A percentile compares a stretch with the other conserved stretches of the same genome.
Evolutionary conservation across 1,140 invertebrate genomes (phyloP).

Genomic region (Conus betulinus): DNA sequence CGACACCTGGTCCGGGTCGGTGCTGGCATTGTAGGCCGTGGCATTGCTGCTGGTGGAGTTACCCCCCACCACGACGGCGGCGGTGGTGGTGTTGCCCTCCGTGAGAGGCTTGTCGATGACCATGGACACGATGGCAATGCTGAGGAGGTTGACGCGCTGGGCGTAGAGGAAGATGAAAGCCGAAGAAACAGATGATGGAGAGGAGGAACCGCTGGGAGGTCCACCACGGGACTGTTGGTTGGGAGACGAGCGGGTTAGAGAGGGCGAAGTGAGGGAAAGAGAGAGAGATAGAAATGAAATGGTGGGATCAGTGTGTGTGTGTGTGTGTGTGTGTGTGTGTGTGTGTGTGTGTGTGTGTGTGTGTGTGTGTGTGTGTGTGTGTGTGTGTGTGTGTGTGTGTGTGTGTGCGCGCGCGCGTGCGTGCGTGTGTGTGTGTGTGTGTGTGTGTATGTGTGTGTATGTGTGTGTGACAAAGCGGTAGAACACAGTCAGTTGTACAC

Average conservation of each 20-base stretch:
- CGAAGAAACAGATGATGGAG: constrained; percentile 63
- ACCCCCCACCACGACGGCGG: not conserved
- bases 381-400: constrained; percentile 17
- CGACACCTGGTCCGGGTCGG: not conserved
- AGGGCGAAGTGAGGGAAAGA: too few relatives aligned
- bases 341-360: not conserved
- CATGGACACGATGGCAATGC: constrained; percentile 93
- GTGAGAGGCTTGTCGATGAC: constrained; percentile 64
- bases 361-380: not conserved
- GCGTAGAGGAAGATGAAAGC: constrained; percentile 68
- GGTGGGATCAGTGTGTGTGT: not conserved
- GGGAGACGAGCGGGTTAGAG: too few relatives aligned
- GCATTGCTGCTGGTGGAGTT: not conserved
- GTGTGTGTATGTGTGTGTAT: not conserved
- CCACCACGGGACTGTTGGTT: constrained; percentile 67
- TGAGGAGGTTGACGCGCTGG: constrained; percentile 87
- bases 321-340: constrained; percentile 10
- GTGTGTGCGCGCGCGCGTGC: not conserved
- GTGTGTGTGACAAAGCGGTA: not conserved
- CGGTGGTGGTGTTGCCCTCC: not conserved
- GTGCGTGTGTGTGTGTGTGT: not conserved
- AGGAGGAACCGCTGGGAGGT: constrained; percentile 63
- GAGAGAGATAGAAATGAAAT: too few relatives aligned
- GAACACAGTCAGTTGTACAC: too few relatives aligned
- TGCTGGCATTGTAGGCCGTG: not conserved